Percentiles rank a stretch among this genome's conserved stretches.
Evolutionary conservation across 2,113 vertebrate genomes (phyloP).

Genomic region (Alectura lathami): DNA sequence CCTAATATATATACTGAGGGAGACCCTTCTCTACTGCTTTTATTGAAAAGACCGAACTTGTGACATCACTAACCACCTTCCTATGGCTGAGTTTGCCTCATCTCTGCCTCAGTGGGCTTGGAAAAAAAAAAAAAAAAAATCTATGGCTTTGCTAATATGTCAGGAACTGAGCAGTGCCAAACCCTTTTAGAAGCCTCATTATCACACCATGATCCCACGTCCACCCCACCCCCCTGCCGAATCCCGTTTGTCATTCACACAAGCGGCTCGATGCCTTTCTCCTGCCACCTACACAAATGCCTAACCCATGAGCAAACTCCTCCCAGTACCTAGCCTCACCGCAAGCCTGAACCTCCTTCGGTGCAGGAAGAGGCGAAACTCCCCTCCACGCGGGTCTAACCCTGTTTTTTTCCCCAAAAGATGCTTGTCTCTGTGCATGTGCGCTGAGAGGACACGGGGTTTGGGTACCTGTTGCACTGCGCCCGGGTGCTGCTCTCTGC

Average conservation of each 20-base stretch:
- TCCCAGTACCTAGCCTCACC: background rate
- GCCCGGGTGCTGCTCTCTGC: background rate
- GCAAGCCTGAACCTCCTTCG: background rate
- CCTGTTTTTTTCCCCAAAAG: background rate
- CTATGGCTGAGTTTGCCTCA: slow-evolving; percentile 59
- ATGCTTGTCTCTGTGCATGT: background rate
- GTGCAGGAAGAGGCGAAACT: background rate
- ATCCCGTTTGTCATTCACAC: background rate
- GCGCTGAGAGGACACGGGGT: too few relatives aligned
- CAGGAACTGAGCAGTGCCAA: slow-evolving; percentile 26
- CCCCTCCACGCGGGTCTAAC: background rate
- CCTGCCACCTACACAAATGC: slow-evolving; percentile 26
- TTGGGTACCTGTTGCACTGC: background rate
- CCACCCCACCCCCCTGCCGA: accelerated
- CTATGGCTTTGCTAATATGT: background rate
- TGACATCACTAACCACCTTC: slow-evolving; percentile 69
- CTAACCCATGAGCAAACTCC: slow-evolving; percentile 4
- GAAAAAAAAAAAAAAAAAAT: background rate
- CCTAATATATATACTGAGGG: slow-evolving; percentile 64
- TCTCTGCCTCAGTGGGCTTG: slow-evolving; percentile 44
- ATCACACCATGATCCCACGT: background rate
- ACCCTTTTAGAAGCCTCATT: background rate
- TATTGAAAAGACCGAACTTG: slow-evolving; percentile 59
- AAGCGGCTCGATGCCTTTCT: background rate
- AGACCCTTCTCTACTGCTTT: slow-evolving; percentile 33